Percentiles rank a stretch among this genome's conserved stretches.
Evolutionary conservation across 2,797 vertebrate genomes (phyloP).

Genomic region (Sarcophilus harrisii): DNA sequence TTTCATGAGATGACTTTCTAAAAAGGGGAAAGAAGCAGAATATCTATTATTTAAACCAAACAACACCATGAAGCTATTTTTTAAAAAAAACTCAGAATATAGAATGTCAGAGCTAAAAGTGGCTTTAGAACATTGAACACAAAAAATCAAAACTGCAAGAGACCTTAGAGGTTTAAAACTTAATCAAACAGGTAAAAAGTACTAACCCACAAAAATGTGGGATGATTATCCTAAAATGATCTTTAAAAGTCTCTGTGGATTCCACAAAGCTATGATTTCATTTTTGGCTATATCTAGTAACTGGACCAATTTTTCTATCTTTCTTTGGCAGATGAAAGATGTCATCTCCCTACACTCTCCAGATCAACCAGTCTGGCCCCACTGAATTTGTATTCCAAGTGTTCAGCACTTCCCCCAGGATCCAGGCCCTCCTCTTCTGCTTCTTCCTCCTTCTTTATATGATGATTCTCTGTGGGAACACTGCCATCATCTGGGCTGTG

Average conservation of each 20-base stretch:
- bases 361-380: constrained; percentile 46
- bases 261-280: background rate
- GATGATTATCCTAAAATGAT: background rate
- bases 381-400: constrained; percentile 60
- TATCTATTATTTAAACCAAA: no score
- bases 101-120: background rate
- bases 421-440: constrained; percentile 57
- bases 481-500: constrained; percentile 49
- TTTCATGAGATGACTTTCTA: no score
- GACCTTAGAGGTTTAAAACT: background rate
- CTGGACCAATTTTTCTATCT: background rate
- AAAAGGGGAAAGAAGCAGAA: no score
- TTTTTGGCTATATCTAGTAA: background rate
- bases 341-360: background rate
- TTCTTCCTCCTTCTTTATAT: constrained; percentile 69
- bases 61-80: no score
- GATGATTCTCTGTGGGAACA: constrained; percentile 52
- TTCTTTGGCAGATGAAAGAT: constrained; percentile 14
- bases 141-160: background rate
- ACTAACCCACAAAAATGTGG: background rate
- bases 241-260: background rate
- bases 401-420: constrained; percentile 40
- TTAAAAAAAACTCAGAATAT: background rate
- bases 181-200: background rate
- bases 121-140: background rate